Conservation (phyloP, 2,888 invertebrate species). For the Drosophila koepferae region DNA sequence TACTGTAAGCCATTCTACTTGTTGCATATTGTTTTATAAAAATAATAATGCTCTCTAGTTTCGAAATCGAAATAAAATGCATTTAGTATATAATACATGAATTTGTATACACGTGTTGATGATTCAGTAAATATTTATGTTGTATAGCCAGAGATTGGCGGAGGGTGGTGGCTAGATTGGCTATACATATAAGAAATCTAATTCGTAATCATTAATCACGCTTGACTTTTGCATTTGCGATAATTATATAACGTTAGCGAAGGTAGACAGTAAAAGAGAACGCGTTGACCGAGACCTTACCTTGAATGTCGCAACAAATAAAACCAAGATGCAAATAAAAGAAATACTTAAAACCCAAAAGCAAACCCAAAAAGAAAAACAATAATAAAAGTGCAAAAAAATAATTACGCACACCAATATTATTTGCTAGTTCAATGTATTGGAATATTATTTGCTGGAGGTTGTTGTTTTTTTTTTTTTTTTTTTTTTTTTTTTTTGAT, state of each 20-base stretch:
- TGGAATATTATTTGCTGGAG: not conserved
- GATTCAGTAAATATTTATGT: slow-evolving; percentile 21
- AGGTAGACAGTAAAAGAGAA: slow-evolving; percentile 57
- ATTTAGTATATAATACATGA: slow-evolving; percentile 18
- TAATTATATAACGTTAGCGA: slow-evolving; percentile 59
- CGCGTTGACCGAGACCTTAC: slow-evolving; percentile 76
- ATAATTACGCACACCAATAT: slow-evolving; percentile 9
- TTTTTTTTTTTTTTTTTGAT: too few relatives aligned
- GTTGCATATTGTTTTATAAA: slow-evolving; percentile 1
- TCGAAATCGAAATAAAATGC: not conserved
- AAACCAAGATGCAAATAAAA: slow-evolving; percentile 21
- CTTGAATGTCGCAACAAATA: slow-evolving; percentile 45
- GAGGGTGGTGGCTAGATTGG: not conserved
- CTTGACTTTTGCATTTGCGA: slow-evolving; percentile 61
- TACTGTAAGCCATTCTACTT: not conserved
- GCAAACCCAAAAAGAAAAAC: not conserved
- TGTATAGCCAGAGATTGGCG: not conserved
- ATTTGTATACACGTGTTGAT: slow-evolving; percentile 29
- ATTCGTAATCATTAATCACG: slow-evolving; percentile 68
- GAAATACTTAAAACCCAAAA: slow-evolving; percentile 20
- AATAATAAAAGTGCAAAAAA: slow-evolving; percentile 13
- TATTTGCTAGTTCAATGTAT: not conserved
- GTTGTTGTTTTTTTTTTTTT: too few relatives aligned
- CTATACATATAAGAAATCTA: slow-evolving; percentile 29
- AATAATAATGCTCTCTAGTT: not conserved